Base-by-base conservation (phyloP, 2,113 vertebrate genomes). In the Zosterops lateralis region DNA sequence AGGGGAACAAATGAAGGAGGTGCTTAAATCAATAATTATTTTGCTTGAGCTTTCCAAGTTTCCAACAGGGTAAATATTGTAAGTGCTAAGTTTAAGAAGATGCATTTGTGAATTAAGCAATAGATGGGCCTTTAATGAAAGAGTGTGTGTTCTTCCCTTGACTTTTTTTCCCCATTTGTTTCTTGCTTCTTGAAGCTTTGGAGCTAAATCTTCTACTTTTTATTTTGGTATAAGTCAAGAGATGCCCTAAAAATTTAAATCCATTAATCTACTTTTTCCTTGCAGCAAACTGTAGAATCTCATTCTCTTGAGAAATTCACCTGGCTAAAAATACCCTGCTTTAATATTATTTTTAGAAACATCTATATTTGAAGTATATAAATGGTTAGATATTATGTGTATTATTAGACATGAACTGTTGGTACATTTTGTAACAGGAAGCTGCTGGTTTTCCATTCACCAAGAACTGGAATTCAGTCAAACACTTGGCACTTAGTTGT, bases 401-500 rank as follows among this genome's bases (percentile, higher is more conserved):
- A 96, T 97, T 97, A 97, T 97, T 97, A 97, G 97, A 92, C 68
- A 58, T 94, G 91, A 96, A 92, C 96, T 91, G 81, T 96, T 97
- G 96, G 97, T 97, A 98, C 97, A 97, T 98, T 98, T 97, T 98
- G 98, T 98, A 97, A 98, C 96, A 97, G 98, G 97, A 98, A 97
- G 93, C 95, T 96, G 94, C 95, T 97, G 95, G 95, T 97, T 98
- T 98, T 98, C 97, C 97, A 97, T 98, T 97, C 96, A 97, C 94
- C 91, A 93, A 96, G 96, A 95, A 89, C 97, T 98, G 98, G 98
- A 98, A 96, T 96, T 94, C 24, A 73, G 95, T 98, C 97, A 98
- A 97, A 97, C 89, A 79, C 96, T 97, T 97, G 97, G 97, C 95
- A 89, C 91, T 97, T 93, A 84, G 53, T 91, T 96, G 34, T 92